Base-by-base conservation (phyloP, 2,888 invertebrate species). In the Cistogaster globosa region DNA sequence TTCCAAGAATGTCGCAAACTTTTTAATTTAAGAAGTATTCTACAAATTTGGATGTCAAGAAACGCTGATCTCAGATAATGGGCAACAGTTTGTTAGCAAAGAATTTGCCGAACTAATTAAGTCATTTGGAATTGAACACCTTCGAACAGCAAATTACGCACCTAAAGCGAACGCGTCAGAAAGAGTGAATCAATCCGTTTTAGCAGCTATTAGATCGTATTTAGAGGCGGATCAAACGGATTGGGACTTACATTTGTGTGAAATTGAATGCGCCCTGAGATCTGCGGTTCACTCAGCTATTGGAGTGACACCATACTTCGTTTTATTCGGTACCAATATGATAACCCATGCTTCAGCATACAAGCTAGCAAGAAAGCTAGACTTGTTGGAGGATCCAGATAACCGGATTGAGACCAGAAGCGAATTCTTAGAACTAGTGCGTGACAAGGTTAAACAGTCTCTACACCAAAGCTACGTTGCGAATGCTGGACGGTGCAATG, bases 1-100 rank as follows among this genome's bases (percentile, higher is more conserved):
- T 51, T 16, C 22, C 7, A 53, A 11, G 11, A 55, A 26, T 26
- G 55, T 55, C 12, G 6, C 12, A 2, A 55, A 26, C 14, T 26
- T 26, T 26, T 26, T 26, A 26, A 26, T 26, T 26, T 4, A 26
- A 26, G 26, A 26, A 26, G 26, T 55, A 0, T 55, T 55, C 8
- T 22, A 55, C 14, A 55, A 55, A 55, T 55, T 55, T 14, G 55
- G 55, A 11, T 55, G 55, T 26, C 55, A 22, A 14, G 55, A 55
- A 55, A 26, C 55, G 6, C 14, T 55, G 7, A 26, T 55, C 1
- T 26, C 22, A 0, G 22, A 55, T 14, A 55, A 55, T 22, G 55
- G 55, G 14, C 55, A 22, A 26, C 55, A 55, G 11, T 55, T 55
- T 26, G 22, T 14, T 11, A 55, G 55, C 26, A 58, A 58, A 9